Evolutionary conservation across 2,113 vertebrate genomes (phyloP).

Genomic region (Rhegmatorhina hoffmannsi): DNA sequence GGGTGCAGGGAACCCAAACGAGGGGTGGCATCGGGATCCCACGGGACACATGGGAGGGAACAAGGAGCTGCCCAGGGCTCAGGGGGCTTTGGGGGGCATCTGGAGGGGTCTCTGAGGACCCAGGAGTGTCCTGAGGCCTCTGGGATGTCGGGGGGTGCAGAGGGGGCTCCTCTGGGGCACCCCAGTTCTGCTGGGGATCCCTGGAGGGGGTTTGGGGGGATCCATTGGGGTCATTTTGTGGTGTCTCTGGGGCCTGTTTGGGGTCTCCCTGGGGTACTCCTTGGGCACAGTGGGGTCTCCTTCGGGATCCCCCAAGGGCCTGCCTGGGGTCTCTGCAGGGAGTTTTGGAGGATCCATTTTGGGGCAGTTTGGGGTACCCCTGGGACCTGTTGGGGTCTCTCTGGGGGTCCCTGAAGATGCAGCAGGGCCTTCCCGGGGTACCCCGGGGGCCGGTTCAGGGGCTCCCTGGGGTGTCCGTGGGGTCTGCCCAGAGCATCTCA

Average conservation of each 20-base stretch:
- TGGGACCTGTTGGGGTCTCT: not conserved
- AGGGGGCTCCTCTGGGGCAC: no score
- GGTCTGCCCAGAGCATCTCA: not conserved
- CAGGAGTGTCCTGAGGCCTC: no score
- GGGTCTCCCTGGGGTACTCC: not conserved
- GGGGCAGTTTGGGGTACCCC: not conserved
- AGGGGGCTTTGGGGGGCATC: fast-evolving
- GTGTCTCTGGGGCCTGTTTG: not conserved
- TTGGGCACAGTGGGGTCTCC: no score
- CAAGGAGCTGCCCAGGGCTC: not conserved
- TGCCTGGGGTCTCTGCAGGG: not conserved
- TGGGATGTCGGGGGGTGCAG: no score
- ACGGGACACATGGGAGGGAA: not conserved
- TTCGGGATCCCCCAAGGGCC: no score
- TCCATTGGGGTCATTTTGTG: not conserved
- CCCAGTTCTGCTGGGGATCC: not conserved
- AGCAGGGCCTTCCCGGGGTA: not conserved
- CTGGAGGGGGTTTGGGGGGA: not conserved
- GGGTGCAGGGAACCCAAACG: not conserved
- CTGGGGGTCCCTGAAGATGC: not conserved
- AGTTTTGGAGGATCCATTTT: not conserved
- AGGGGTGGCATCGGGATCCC: not conserved
- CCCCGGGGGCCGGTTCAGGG: not conserved
- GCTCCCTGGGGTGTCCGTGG: no score
- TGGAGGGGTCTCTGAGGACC: no score